Evolutionary conservation across 2,888 invertebrate genomes (phyloP), one percentile per base, ranked within the genome.

Genomic region (Nasonovia ribisnigri): DNA sequence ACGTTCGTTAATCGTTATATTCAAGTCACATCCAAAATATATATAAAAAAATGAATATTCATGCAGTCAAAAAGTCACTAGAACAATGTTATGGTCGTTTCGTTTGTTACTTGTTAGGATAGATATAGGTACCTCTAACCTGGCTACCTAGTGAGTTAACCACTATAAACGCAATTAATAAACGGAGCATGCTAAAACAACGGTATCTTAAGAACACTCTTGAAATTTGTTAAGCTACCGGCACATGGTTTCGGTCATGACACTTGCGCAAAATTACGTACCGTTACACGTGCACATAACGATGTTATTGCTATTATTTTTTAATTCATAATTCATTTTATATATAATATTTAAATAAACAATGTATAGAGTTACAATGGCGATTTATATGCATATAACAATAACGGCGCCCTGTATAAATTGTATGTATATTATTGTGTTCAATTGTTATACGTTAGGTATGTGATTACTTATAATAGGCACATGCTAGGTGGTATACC

Each of bases 161-260:
- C 88, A 16, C 51, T 13, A 10, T n/a, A 88, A 92, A 88, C 86
- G 48, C 36, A 86, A 86, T 57, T 84, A 93, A 86, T 90, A 90
- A 93, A 90, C 90, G 93, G 90, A 90, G 86, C 93, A 36, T 93
- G 87, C 36, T 43, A 48, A 90, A 6, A 90, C 84, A 93, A 93
- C 90, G 90, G 90, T 86, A 90, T 48, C 42, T 86, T 20, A 84
- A n/a, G 51, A 84, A 57, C 60, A 67, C 48, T 51, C 24, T 86
- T 36, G 60, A 60, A 90, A 84, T 93, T 89, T 60, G 43, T 86
- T 36, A 60, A 89, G 46, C 36, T 67, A 48, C 93, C 51, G 84
- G 90, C 86, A 54, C 84, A 48, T 46, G 51, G 60, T 90, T 43
- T 93, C 67, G 86, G 93, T 90, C 87, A 93, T 86, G 86, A 57